phyloP scores from a whole-genome alignment of 2,113 vertebrate genomes.

The Heloderma charlesbogerti region DNA sequence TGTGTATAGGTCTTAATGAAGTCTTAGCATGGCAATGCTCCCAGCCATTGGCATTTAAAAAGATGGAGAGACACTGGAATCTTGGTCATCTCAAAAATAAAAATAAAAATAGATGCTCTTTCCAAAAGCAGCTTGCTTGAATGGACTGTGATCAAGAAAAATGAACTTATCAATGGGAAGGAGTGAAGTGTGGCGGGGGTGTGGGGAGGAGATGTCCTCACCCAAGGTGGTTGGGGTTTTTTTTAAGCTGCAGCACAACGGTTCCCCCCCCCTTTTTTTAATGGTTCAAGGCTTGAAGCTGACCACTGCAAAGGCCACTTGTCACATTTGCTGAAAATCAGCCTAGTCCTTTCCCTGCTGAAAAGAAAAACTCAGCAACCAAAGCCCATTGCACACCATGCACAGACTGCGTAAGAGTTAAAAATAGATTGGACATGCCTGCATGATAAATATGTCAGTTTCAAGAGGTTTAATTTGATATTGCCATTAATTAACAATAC shows the following conservation, averaged over 20 bases:
- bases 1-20: conserved; percentile 76
- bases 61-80: conserved; percentile 77
- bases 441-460: conserved; percentile 87
- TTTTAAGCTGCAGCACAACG: conserved; percentile 19
- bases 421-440: conserved; percentile 89
- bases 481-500: conserved; percentile 90
- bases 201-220: conserved; percentile 68
- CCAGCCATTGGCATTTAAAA: conserved; percentile 78
- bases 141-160: conserved; percentile 76
- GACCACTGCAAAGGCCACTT: conserved; percentile 85
- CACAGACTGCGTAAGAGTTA: conserved; percentile 80
- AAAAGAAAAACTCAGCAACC: conserved; percentile 79
- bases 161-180: conserved; percentile 81
- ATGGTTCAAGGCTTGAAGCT: conserved; percentile 82
- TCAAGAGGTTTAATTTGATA: conserved; percentile 87
- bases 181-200: conserved; percentile 66
- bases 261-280: conserved; percentile 57
- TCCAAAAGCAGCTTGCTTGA: conserved; percentile 80
- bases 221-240: conserved; percentile 69
- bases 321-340: conserved; percentile 85
- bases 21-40: conserved; percentile 77
- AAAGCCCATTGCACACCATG: conserved; percentile 74
- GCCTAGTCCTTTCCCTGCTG: conserved; percentile 79
- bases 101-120: conserved; percentile 68
- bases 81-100: conserved; percentile 70